Evolutionary conservation across 2,113 vertebrate genomes (phyloP).

Genomic region (Psilopsiagon aymara): DNA sequence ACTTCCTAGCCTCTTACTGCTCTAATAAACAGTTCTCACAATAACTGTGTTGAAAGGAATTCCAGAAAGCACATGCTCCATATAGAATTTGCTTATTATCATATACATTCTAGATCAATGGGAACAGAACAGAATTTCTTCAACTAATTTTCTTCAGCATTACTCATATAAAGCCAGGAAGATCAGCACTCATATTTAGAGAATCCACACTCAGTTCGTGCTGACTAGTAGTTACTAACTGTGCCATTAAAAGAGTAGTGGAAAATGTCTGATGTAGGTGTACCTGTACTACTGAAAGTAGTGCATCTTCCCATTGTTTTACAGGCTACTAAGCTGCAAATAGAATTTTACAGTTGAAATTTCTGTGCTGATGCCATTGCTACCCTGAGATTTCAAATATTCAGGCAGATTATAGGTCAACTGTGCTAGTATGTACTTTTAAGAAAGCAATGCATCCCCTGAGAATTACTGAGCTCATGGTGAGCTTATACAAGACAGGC

Average conservation of each 20-base stretch:
- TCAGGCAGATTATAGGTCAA: not conserved
- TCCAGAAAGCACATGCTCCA: not conserved
- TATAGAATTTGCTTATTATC: not conserved
- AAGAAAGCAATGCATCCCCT: not conserved
- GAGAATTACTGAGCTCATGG: not conserved
- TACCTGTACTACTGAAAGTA: not conserved
- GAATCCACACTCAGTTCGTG: not conserved
- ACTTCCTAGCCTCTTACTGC: not conserved
- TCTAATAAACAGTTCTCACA: not conserved
- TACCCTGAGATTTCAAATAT: not conserved
- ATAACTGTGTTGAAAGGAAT: not conserved
- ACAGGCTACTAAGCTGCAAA: not conserved
- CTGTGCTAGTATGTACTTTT: not conserved
- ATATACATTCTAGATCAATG: not conserved
- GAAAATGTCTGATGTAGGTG: not conserved
- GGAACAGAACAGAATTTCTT: not conserved
- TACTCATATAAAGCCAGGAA: not conserved
- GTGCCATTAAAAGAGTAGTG: not conserved
- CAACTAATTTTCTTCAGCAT: not conserved
- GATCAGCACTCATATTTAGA: not conserved
- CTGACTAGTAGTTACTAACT: not conserved
- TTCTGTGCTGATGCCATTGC: not conserved
- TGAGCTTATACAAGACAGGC: not conserved
- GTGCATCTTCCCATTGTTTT: not conserved
- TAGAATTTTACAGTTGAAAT: not conserved